Percentiles rank a stretch among this genome's conserved stretches.
phyloP scores from a whole-genome alignment of 2,888 invertebrate genomes.

The Plebejus argus region DNA sequence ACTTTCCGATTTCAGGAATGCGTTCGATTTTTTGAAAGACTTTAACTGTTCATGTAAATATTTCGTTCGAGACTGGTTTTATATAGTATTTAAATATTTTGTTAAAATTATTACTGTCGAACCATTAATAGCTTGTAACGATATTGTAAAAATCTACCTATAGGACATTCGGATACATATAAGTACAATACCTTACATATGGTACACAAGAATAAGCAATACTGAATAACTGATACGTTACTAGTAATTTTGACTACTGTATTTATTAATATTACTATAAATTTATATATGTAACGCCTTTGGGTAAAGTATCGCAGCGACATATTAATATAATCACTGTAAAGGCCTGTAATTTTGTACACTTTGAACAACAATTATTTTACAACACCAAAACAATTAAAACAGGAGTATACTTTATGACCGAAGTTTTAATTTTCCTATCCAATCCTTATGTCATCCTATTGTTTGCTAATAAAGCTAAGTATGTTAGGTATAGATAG shows the following conservation, averaged over 20 bases:
- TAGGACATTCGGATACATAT: constrained; percentile 55
- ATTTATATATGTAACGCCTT: constrained; percentile 56
- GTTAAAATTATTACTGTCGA: constrained; percentile 41
- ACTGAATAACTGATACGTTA: constrained; percentile 57
- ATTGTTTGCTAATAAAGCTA: neutral
- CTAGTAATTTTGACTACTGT: constrained; percentile 59
- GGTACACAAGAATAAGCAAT: constrained; percentile 69
- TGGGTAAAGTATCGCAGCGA: constrained; percentile 60
- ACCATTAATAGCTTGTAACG: constrained; percentile 48
- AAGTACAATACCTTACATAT: constrained; percentile 61
- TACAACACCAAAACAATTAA: constrained; percentile 73
- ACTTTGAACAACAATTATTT: constrained; percentile 73
- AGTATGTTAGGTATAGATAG: no score
- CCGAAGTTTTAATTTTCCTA: constrained; percentile 55
- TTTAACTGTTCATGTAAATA: constrained; percentile 37
- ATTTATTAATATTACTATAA: constrained; percentile 57
- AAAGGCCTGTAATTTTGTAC: constrained; percentile 78
- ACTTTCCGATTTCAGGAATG: neutral
- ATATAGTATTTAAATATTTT: constrained; percentile 37
- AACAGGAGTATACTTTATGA: constrained; percentile 61
- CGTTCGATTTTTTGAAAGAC: constrained; percentile 9
- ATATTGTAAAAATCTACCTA: constrained; percentile 60
- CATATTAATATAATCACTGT: constrained; percentile 66
- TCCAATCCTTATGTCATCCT: neutral
- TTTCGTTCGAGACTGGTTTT: constrained; percentile 38